phyloP scores from a whole-genome alignment of 2,797 vertebrate genomes.

The Rhinella marina region DNA sequence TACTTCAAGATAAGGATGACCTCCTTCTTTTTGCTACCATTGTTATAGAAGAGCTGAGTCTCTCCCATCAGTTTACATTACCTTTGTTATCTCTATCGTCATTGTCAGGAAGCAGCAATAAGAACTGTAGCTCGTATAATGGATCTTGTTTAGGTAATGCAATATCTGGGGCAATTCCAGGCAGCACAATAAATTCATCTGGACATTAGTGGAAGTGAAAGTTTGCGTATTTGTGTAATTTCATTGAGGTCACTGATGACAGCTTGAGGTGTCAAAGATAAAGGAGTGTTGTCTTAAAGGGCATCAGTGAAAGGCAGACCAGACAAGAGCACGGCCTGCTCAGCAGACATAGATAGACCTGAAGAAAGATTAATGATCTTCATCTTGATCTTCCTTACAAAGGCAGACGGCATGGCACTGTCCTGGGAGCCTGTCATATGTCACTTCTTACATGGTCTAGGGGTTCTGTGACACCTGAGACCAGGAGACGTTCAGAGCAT shows the following conservation, averaged over 20 bases:
- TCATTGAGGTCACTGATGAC: slow-evolving; percentile 8
- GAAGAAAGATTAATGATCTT: slow-evolving; percentile 53
- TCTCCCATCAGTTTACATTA: no score
- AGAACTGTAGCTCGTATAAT: neutral
- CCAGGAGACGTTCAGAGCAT: slow-evolving; percentile 44
- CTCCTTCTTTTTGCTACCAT: no score
- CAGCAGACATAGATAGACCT: neutral
- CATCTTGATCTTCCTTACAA: slow-evolving; percentile 14
- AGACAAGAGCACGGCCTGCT: slow-evolving; percentile 9
- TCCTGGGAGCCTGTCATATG: slow-evolving; percentile 56
- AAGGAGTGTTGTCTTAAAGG: slow-evolving; percentile 7
- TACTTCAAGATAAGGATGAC: no score
- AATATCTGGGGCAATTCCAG: no score
- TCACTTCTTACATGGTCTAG: slow-evolving; percentile 50
- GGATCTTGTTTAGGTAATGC: neutral
- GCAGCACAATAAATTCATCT: neutral
- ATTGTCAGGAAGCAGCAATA: no score
- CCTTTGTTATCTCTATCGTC: no score
- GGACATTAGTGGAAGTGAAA: neutral
- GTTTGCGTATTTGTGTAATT: neutral
- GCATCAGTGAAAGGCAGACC: neutral
- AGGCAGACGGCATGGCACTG: slow-evolving; percentile 55
- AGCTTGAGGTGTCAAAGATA: slow-evolving; percentile 6
- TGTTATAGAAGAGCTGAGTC: no score
- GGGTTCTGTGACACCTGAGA: slow-evolving; percentile 54